Evolutionary conservation across 2,888 invertebrate species (phyloP).

Genomic region (Oligia strigilis): DNA sequence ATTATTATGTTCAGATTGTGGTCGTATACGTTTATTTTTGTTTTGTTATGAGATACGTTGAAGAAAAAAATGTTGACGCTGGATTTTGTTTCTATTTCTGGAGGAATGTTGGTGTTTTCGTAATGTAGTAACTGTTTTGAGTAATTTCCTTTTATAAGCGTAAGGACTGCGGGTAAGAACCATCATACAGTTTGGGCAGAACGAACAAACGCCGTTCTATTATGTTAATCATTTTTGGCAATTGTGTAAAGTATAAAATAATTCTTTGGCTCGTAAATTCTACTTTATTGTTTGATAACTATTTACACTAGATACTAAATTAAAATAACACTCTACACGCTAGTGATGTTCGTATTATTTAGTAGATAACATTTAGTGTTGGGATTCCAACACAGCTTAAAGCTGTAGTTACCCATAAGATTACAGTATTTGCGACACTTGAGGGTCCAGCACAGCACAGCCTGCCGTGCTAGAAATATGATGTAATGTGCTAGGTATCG

Average conservation of each 20-base stretch:
- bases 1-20: conserved; percentile 66
- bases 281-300: too few species aligned
- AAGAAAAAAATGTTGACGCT: conserved; percentile 1
- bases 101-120: conserved; percentile 2
- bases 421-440: too few species aligned
- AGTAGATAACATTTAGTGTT: too few species aligned
- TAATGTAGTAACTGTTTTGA: not conserved
- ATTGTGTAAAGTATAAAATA: not conserved
- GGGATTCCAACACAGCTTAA: too few species aligned
- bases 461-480: too few species aligned
- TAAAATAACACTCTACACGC: not conserved
- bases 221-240: too few species aligned
- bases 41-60: conserved; percentile 32
- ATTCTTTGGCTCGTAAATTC: too few species aligned
- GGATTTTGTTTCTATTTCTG: conserved; percentile 6
- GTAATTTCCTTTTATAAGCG: not conserved
- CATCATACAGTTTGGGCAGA: not conserved
- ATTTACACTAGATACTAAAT: not conserved
- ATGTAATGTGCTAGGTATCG: too few species aligned
- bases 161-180: not conserved
- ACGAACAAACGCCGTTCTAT: not conserved
- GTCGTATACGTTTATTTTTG: conserved; percentile 35
- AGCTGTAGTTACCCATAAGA: too few species aligned
- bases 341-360: not conserved
- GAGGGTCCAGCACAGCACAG: too few species aligned